A percentile compares a stretch with the other conserved stretches of the same genome.
Conservation (phyloP, 30 jellyfish, hydroid and myxozoan genomes). For the Nemopilema nomurai region DNA sequence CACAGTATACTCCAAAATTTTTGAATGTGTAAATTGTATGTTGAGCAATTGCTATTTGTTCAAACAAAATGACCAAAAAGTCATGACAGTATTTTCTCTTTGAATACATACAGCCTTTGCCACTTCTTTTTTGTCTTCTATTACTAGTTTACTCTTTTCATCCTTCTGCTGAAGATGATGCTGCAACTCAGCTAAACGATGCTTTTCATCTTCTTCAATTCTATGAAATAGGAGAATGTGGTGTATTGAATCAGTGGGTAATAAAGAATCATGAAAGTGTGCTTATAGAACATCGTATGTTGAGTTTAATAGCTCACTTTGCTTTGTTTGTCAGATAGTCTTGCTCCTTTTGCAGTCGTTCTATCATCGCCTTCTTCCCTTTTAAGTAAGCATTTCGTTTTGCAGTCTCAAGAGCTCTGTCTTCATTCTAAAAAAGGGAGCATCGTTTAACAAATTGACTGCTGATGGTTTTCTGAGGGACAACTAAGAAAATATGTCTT, state of each 20-base stretch:
- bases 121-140: slow-evolving; percentile 57
- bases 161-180: slow-evolving; percentile 48
- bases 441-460: too few relatives aligned
- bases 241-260: background rate
- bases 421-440: slow-evolving; percentile 54
- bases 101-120: slow-evolving; percentile 43
- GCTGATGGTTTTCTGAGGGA: too few relatives aligned
- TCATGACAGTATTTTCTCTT: too few relatives aligned
- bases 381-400: slow-evolving; percentile 30
- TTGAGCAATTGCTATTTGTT: too few relatives aligned
- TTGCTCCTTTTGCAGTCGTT: slow-evolving; percentile 65
- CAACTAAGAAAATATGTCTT: too few relatives aligned
- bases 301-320: slow-evolving; percentile 15
- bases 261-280: background rate
- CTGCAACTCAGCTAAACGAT: slow-evolving; percentile 60
- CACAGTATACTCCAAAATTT: too few relatives aligned
- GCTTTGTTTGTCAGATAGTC: slow-evolving; percentile 56
- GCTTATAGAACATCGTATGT: background rate
- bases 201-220: slow-evolving; percentile 36
- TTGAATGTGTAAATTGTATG: too few relatives aligned
- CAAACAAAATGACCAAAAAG: too few relatives aligned
- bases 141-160: slow-evolving; percentile 41
- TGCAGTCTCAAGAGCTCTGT: slow-evolving; percentile 55
- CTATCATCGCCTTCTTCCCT: slow-evolving; percentile 62
- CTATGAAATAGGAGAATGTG: background rate